Base-by-base conservation (phyloP, 1,140 invertebrate species). In the Aphelenchoides avenae region DNA sequence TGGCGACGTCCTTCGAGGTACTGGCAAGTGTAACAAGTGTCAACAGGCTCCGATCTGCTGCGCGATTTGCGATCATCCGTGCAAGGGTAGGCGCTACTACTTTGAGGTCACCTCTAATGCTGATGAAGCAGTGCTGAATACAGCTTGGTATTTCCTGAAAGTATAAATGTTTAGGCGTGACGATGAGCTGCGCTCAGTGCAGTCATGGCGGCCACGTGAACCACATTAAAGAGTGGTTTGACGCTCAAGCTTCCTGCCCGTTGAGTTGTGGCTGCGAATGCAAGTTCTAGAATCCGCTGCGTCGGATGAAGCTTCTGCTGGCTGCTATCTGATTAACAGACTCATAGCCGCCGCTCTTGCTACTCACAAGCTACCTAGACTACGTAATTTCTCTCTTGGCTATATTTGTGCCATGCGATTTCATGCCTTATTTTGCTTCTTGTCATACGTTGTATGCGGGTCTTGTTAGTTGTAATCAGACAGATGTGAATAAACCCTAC, bases 11-110 rank as follows among this genome's bases (percentile, higher is more conserved):
- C 30, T 24, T 20, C 5, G 15, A 15, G 29, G 22, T n/a, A 22
- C 34, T 22, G 33, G 36, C 24, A 58, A 59, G 15, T 57, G 26
- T 15, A 22, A 22, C 4, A 30, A 59, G 36, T 51, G 36, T 30
- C 51, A 60, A 20, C 33, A 26, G 37, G n/a, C 29, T 27, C 26
- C 44, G 7, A 57, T 57, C 3, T 57, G 29, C 20, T 58, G 56
- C 57, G 52, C 56, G 24, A 57, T 58, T 18, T 58, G 56, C 31
- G 56, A 58, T 13, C 50, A 30, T 26, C 56, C 56, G n/a, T 58
- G 56, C 30, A 56, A 36, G 13, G 56, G 56, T 58, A 7, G 20
- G 15, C n/a, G 30, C 4, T n/a, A 3, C 22, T 20, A 47, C 6
- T 44, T 48, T 46, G 41, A 37, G 44, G 24, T 15, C 24, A 44